These are phyloP conservation scores for Scelioninae gen. 1 DNA, from an alignment of 2,888 invertebrate genomes.

Conservation along the genomic window DNA sequence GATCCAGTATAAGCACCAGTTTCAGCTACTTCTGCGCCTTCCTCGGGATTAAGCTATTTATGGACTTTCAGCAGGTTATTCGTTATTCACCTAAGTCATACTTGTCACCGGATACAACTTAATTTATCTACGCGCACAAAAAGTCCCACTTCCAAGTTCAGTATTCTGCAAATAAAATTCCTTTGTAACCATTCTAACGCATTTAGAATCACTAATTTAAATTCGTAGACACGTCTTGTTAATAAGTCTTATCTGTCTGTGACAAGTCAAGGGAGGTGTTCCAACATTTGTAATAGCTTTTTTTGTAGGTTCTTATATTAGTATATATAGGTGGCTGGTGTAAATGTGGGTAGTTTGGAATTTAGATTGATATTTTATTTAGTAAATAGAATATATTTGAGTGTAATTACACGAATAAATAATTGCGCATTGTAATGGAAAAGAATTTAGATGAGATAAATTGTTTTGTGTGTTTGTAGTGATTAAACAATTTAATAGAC, in stretches of 20 bases:
- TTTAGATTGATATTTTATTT: no score
- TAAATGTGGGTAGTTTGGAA: no score
- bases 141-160: background rate
- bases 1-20: slow-evolving; percentile 93
- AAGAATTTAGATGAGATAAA: no score
- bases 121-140: slow-evolving; percentile 35
- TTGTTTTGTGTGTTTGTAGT: background rate
- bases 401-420: no score
- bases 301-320: no score
- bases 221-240: background rate
- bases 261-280: no score
- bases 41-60: slow-evolving; percentile 93
- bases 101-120: slow-evolving; percentile 35
- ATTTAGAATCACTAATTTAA: slow-evolving; percentile 9
- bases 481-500: background rate
- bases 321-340: no score
- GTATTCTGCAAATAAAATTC: slow-evolving; percentile 37
- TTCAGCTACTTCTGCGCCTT: slow-evolving; percentile 95
- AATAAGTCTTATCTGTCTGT: background rate
- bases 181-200: background rate
- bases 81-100: slow-evolving; percentile 37
- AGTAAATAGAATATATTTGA: no score
- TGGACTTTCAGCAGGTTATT: slow-evolving; percentile 89
- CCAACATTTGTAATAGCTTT: no score
- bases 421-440: no score